Evolutionary conservation across 2,113 vertebrate species (phyloP), one percentile per base, ranked within the genome.

Genomic region (Buteo buteo): DNA sequence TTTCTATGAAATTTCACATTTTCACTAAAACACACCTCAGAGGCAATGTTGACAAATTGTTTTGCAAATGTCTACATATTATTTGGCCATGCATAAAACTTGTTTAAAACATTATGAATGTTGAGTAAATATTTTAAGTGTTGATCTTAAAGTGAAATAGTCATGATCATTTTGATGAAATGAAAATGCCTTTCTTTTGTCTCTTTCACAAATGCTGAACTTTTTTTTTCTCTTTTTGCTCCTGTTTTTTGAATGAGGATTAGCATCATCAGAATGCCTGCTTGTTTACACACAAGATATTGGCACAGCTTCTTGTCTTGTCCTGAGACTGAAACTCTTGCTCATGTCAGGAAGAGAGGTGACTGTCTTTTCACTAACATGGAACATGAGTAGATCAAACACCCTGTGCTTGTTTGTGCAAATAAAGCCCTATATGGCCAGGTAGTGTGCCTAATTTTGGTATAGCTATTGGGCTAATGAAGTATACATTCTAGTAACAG

Each of bases 21-120:
- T 94, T 94, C 74, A 70, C 82, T 89, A 95, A 89, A 92, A 92
- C 36, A 45, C 47, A 94, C 86, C 69, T 94, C 90, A 94, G 59
- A 96, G 65, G 52, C 47, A 86, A 38, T 88, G 83, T 13, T 87
- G 83, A 89, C 61, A 87, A 93, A 91, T 85, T 6, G 16, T 82
- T 92, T 80, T 85, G 31, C 65, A 94, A 86, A 94, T 85, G 22
- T 78, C 44, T 96, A 26, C 59, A 36, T 72, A 34, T 13, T 79
- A 71, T 54, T 93, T 92, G 36, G 26, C 72, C 77, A 82, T 55
- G 55, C 66, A 92, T 74, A 92, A 88, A 94, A 71, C 59, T 84
- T n/a, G 34, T 82, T 94, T 67, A 89, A 88, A 91, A 74, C 18
- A 78, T 86, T 88, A 67, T 65, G 34, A 86, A 92, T 88, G 50